These are phyloP conservation scores for Anoplolepis gracilipes DNA, from an alignment of 1,140 invertebrate species.

Conservation along the genomic window DNA sequence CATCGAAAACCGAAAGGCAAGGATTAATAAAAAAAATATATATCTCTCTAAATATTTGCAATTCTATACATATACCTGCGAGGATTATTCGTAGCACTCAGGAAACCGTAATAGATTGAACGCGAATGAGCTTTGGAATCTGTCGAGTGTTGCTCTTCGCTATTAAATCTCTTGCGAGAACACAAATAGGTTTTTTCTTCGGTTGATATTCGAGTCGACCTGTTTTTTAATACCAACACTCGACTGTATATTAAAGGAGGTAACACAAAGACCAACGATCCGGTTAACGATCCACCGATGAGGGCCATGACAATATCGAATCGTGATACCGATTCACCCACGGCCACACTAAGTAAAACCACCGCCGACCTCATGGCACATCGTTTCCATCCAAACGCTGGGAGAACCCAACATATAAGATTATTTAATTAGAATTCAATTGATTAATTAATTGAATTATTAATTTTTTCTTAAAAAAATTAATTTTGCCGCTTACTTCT, in stretches of 20 bases:
- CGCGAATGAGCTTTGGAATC: slow-evolving; percentile 80
- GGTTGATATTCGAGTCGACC: slow-evolving; percentile 2
- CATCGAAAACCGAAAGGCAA: too few species aligned
- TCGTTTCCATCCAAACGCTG: slow-evolving; percentile 93
- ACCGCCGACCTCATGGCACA: slow-evolving; percentile 91
- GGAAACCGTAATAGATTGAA: slow-evolving; percentile 70
- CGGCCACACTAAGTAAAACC: slow-evolving; percentile 90
- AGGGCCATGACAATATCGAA: slow-evolving; percentile 96
- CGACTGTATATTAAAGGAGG: slow-evolving; percentile 92
- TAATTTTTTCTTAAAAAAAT: background rate
- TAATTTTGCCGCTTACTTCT: slow-evolving; percentile 84
- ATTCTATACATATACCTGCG: slow-evolving; percentile 19
- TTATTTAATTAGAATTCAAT: background rate
- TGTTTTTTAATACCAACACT: slow-evolving; percentile 79
- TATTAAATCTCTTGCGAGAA: slow-evolving; percentile 71
- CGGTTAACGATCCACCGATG: slow-evolving; percentile 93
- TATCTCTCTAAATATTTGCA: too few species aligned
- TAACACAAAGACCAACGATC: slow-evolving; percentile 93
- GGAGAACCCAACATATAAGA: slow-evolving; percentile 70
- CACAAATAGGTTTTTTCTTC: slow-evolving; percentile 71
- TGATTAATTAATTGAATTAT: background rate
- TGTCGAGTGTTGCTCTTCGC: slow-evolving; percentile 55
- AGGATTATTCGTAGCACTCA: slow-evolving; percentile 43
- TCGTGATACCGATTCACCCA: slow-evolving; percentile 93
- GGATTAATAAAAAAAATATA: too few species aligned